These are phyloP conservation scores for Neoarius graeffei DNA, from an alignment of 2,113 vertebrate genomes.

Conservation along the genomic window DNA sequence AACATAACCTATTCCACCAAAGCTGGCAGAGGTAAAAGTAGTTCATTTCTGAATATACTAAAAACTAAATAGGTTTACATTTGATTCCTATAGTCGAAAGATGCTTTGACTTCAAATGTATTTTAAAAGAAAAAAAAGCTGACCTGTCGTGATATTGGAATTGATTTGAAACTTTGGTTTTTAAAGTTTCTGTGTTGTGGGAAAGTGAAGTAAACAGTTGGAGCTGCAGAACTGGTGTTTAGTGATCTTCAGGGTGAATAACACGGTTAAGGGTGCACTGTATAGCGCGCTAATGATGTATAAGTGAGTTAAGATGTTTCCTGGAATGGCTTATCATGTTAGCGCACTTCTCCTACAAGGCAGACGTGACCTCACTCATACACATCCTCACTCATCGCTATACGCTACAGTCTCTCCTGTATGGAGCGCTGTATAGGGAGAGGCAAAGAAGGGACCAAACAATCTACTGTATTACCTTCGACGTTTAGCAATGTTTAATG, in stretches of 20 bases:
- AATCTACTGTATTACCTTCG: neutral
- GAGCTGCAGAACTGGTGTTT: slow-evolving; percentile 4
- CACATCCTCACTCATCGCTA: neutral
- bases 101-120: neutral
- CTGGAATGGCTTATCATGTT: slow-evolving; percentile 26
- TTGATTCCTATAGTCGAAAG: neutral
- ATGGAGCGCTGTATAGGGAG: slow-evolving; percentile 1
- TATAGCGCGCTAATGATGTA: slow-evolving; percentile 28
- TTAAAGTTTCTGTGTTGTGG: slow-evolving; percentile 9
- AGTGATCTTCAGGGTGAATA: slow-evolving; percentile 13
- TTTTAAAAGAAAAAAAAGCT: neutral
- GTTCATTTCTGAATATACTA: too few relatives aligned
- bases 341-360: slow-evolving; percentile 9
- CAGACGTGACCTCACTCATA: slow-evolving; percentile 19
- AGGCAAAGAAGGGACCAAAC: neutral
- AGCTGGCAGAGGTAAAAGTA: too few relatives aligned
- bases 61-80: neutral
- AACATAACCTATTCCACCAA: too few relatives aligned
- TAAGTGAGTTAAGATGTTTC: slow-evolving; percentile 35
- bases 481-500: neutral
- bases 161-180: neutral
- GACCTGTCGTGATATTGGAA: neutral
- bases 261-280: slow-evolving; percentile 8
- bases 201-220: slow-evolving; percentile 9
- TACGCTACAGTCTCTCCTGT: neutral